These are phyloP conservation scores for Botia almorhae DNA, from an alignment of 2,797 vertebrate species.

Conservation along the genomic window DNA sequence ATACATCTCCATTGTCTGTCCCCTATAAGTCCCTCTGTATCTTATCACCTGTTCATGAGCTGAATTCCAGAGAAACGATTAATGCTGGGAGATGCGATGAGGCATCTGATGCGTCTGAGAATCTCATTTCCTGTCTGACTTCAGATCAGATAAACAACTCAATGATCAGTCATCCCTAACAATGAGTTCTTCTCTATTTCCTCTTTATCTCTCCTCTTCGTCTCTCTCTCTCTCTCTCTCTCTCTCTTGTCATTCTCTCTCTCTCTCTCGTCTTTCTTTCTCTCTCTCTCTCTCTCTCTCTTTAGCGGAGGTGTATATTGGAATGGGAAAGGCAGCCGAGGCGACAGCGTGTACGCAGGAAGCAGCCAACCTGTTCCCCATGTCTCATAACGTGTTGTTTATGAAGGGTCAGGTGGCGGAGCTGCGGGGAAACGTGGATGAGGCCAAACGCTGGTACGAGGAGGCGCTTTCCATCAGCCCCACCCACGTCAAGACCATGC, in stretches of 20 bases:
- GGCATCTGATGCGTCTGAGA: slow-evolving; percentile 12
- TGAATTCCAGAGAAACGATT: neutral
- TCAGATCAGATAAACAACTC: slow-evolving; percentile 8
- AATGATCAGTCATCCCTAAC: neutral
- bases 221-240: too few species aligned
- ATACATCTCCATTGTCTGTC: slow-evolving; percentile 24
- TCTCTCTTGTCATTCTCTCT: too few species aligned
- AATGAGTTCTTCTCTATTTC: slow-evolving; percentile 6
- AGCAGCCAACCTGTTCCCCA: slow-evolving; percentile 93
- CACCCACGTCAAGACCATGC: slow-evolving; percentile 98
- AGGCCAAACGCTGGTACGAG: slow-evolving; percentile 97
- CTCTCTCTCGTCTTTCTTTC: too few species aligned
- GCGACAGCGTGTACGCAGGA: slow-evolving; percentile 95
- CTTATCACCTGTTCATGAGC: slow-evolving; percentile 24
- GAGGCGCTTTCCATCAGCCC: slow-evolving; percentile 98
- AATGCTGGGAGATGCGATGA: neutral
- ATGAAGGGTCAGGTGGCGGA: slow-evolving; percentile 96
- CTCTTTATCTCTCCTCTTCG: slow-evolving; percentile 8
- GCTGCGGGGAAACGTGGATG: slow-evolving; percentile 90
- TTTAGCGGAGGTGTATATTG: slow-evolving; percentile 95
- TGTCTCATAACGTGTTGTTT: slow-evolving; percentile 95
- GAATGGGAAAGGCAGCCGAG: slow-evolving; percentile 93
- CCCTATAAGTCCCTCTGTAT: slow-evolving; percentile 43
- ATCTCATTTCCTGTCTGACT: slow-evolving; percentile 26
- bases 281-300: neutral